These are phyloP conservation scores for Pedetes capensis DNA, from an alignment of 2,113 vertebrate species.

Conservation along the genomic window DNA sequence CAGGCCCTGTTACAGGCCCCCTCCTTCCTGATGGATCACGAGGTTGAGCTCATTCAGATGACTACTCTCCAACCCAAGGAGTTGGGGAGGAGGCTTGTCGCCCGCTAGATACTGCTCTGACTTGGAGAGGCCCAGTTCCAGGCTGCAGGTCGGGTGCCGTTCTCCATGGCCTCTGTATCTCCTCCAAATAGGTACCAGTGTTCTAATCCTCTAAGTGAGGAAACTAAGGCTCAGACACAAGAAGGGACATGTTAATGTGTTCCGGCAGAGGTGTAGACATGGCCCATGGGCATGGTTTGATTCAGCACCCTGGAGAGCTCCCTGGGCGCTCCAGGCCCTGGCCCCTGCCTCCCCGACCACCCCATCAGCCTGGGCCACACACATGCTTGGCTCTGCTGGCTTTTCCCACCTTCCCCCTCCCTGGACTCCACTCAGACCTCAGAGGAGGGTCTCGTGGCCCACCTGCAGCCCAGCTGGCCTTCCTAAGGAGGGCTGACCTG, in stretches of 20 bases:
- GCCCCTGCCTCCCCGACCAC: too few relatives aligned
- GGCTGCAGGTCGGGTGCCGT: fast-evolving
- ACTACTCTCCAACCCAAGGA: not conserved
- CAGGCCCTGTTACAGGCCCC: not conserved
- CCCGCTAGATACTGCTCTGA: not conserved
- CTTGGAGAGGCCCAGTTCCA: fast-evolving
- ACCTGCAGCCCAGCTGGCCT: not conserved
- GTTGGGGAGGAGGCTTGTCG: not conserved
- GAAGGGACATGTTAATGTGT: not conserved
- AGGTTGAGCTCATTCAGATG: not conserved
- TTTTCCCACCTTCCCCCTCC: too few relatives aligned
- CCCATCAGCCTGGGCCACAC: not conserved
- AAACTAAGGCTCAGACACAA: not conserved
- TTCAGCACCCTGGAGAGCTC: slow-evolving; percentile 16
- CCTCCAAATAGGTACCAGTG: not conserved
- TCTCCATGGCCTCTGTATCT: not conserved
- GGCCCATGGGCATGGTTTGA: fast-evolving
- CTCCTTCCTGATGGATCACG: not conserved
- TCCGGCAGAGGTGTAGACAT: not conserved
- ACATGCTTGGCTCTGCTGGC: not conserved
- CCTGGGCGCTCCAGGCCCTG: fast-evolving
- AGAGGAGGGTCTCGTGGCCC: not conserved
- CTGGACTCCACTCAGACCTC: not conserved
- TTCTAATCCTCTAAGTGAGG: not conserved
- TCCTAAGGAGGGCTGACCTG: not conserved